Evolutionary conservation across 2,888 invertebrate genomes (phyloP), one percentile per base, ranked within the genome.

Genomic region (Acrobasis consociella): DNA sequence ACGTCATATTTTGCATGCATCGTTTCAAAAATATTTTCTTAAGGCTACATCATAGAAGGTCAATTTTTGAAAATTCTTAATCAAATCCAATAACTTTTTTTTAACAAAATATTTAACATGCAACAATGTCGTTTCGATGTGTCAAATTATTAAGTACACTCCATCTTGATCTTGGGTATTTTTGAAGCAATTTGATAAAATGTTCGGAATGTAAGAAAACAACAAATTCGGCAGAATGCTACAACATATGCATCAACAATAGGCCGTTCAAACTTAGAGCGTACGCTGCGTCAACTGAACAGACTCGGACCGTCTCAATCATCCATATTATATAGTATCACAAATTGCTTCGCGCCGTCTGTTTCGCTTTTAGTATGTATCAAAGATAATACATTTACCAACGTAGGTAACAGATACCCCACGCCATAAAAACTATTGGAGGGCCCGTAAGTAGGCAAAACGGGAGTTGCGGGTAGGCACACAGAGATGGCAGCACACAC

Each of bases 191-290:
- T n/a, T 46, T 58, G 49, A 49, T 16, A 8, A 59, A 13, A 60
- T 74, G 72, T 67, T 73, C 78, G 82, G 82, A 83, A 83, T 83
- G 83, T 82, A 74, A 70, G 63, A 65, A 63, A 65, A 63, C 31
- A 63, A 53, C 16, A 63, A 64, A 59, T 63, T 69, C 46, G 56
- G 63, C 65, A 65, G 64, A 60, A 64, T 63, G 61, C 64, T 63
- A 63, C 56, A 31, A 62, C 16, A 64, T 60, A 63, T 65, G 53
- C 61, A 50, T 67, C 60, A 69, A 68, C 68, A 66, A 64, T 69
- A 68, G 69, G 69, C 69, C 69, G 68, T 64, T 61, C 49, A 42
- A 52, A 16, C 46, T 55, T 49, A 38, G 5, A 5, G n/a, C n/a
- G 7, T 31, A 31, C 31, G 31, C 31, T 31, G 31, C 31, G 31